These are phyloP conservation scores for Leptinotarsa haldemani DNA, from an alignment of 2,888 invertebrate species.

Conservation along the genomic window DNA sequence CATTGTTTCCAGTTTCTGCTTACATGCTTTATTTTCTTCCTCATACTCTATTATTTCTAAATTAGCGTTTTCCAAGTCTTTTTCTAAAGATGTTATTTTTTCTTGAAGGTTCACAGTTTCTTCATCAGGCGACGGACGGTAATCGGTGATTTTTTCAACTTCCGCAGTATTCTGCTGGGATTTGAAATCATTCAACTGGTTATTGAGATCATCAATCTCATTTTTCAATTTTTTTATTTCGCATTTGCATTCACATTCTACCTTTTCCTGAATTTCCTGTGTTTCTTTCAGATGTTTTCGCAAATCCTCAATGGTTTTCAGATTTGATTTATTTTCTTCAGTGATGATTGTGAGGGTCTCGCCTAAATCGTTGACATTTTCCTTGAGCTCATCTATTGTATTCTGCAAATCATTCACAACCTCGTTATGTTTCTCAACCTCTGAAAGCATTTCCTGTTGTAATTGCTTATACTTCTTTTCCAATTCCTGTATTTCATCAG, in stretches of 20 bases:
- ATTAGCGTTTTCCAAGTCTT: constrained; percentile 28
- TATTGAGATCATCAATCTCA: constrained; percentile 21
- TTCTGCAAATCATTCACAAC: constrained; percentile 22
- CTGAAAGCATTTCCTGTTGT: constrained; percentile 15
- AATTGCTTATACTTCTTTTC: constrained; percentile 5
- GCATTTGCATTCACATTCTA: constrained; percentile 10
- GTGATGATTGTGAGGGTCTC: constrained; percentile 28
- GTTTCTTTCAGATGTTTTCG: constrained; percentile 8
- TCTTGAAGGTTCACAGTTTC: constrained; percentile 23
- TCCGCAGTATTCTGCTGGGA: background rate
- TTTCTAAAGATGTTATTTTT: constrained; percentile 31
- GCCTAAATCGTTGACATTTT: constrained; percentile 10
- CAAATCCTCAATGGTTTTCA: constrained; percentile 23
- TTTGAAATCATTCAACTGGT: background rate
- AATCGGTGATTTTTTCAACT: background rate
- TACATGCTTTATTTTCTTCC: constrained; percentile 40
- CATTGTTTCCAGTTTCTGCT: constrained; percentile 35
- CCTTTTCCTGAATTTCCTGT: background rate
- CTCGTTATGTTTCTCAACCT: background rate
- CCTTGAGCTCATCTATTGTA: constrained; percentile 21
- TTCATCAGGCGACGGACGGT: background rate
- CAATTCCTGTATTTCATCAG: background rate
- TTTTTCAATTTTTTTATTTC: background rate
- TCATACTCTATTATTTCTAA: constrained; percentile 42
- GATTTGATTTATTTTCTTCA: constrained; percentile 28